A percentile compares a stretch with the other conserved stretches of the same genome.
phyloP scores from a whole-genome alignment of 2,797 vertebrate genomes.

The Aldrovandia affinis region DNA sequence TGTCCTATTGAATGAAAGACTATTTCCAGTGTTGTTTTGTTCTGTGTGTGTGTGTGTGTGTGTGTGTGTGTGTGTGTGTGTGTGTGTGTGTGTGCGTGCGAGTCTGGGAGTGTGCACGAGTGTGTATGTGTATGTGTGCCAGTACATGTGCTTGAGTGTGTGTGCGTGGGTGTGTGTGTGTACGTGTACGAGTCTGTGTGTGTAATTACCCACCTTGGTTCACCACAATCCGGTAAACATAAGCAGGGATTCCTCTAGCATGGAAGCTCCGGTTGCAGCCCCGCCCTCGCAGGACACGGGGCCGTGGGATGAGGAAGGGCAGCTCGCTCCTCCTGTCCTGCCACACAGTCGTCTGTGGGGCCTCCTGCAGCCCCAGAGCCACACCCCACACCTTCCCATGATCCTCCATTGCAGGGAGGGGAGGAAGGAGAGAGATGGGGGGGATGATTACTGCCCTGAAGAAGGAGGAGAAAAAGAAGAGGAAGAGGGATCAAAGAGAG shows the following conservation, averaged over 20 bases:
- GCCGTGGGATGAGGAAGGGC: conserved; percentile 86
- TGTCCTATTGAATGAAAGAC: neutral
- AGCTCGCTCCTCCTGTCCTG: conserved; percentile 83
- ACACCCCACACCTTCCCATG: conserved; percentile 84
- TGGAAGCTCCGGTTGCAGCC: conserved; percentile 93
- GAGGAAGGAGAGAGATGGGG: conserved; percentile 47
- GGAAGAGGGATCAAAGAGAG: neutral
- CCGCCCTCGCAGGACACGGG: conserved; percentile 86
- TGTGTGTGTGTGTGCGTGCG: no score
- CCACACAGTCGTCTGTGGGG: conserved; percentile 91
- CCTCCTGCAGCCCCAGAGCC: conserved; percentile 89
- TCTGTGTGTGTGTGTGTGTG: neutral
- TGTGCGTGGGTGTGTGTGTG: no score
- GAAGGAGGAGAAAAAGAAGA: conserved; percentile 28
- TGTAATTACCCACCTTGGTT: neutral
- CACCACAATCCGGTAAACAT: neutral
- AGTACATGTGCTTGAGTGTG: no score
- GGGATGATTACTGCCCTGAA: conserved; percentile 54
- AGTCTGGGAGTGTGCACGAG: no score
- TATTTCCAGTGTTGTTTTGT: conserved; percentile 13
- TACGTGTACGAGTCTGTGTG: neutral
- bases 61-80: no score
- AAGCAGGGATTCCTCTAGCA: conserved; percentile 35
- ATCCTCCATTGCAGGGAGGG: conserved; percentile 42
- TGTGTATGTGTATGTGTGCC: no score